A percentile compares a stretch with the other conserved stretches of the same genome.
Evolutionary conservation across 1,140 invertebrate genomes (phyloP).

Genomic region (Diuraphis noxia): DNA sequence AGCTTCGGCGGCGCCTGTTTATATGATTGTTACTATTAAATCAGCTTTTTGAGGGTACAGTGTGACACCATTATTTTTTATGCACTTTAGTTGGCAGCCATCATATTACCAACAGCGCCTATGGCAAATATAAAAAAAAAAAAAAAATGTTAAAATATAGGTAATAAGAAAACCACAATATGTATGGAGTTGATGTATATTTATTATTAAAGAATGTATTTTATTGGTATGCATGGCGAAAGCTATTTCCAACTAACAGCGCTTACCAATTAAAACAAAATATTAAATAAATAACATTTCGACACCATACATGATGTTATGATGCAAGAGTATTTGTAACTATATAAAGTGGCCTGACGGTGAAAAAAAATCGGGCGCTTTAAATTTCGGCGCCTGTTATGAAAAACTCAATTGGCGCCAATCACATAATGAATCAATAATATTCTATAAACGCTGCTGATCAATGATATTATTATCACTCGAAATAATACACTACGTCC

Average conservation of each 20-base stretch:
- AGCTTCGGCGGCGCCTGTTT: no score
- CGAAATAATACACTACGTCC: constrained; percentile 56
- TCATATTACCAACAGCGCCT: neutral
- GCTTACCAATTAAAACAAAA: no score
- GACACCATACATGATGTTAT: neutral
- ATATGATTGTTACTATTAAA: no score
- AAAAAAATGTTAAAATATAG: neutral
- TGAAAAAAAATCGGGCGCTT: neutral
- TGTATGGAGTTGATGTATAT: no score
- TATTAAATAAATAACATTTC: no score
- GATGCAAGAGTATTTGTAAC: neutral
- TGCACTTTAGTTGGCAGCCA: neutral
- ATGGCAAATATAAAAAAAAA: no score
- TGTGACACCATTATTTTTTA: neutral
- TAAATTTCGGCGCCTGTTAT: neutral
- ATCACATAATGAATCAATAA: neutral
- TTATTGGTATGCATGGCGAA: no score
- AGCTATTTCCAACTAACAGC: no score
- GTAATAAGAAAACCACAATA: no score
- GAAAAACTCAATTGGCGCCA: neutral
- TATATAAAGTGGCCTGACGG: neutral
- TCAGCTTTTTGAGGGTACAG: no score
- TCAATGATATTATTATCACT: neutral
- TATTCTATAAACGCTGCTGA: no score
- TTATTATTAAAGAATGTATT: no score